These are phyloP conservation scores for Porphyrio hochstetteri DNA, from an alignment of 2,113 vertebrate genomes.

Conservation along the genomic window DNA sequence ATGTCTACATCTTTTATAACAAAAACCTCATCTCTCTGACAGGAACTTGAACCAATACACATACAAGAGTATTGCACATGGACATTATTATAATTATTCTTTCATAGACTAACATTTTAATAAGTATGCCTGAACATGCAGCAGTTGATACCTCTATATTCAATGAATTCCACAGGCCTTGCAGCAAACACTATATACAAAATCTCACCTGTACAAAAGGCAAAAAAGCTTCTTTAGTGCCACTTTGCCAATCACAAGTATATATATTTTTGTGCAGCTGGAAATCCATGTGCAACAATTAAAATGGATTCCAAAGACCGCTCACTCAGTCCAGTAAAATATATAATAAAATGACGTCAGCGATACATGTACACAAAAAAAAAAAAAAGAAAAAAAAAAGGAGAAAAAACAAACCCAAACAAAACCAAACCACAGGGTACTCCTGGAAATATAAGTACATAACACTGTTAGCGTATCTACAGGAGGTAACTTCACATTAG, in stretches of 20 bases:
- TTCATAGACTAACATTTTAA: slow-evolving; percentile 86
- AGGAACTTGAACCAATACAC: slow-evolving; percentile 84
- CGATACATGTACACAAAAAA: slow-evolving; percentile 76
- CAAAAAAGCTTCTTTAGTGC: slow-evolving; percentile 81
- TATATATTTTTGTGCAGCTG: slow-evolving; percentile 79
- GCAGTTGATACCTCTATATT: slow-evolving; percentile 86
- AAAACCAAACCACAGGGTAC: slow-evolving; percentile 74
- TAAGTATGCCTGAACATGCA: slow-evolving; percentile 88
- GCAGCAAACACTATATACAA: slow-evolving; percentile 89
- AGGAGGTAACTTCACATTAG: slow-evolving; percentile 76
- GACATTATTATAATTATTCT: slow-evolving; percentile 87
- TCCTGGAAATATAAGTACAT: slow-evolving; percentile 76
- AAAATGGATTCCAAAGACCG: slow-evolving; percentile 80
- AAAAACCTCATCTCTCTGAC: slow-evolving; percentile 67
- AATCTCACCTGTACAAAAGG: slow-evolving; percentile 84
- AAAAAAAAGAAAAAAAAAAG: background rate
- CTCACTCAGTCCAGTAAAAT: slow-evolving; percentile 82
- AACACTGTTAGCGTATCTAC: slow-evolving; percentile 83
- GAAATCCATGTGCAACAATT: slow-evolving; percentile 81
- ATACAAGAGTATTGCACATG: slow-evolving; percentile 91
- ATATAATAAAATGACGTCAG: slow-evolving; percentile 71
- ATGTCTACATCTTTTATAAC: slow-evolving; percentile 78
- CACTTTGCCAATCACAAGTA: slow-evolving; percentile 82
- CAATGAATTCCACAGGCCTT: slow-evolving; percentile 88
- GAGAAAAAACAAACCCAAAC: background rate